Evolutionary conservation across 2,113 vertebrate species (phyloP).

Genomic region (Eublepharis macularius): DNA sequence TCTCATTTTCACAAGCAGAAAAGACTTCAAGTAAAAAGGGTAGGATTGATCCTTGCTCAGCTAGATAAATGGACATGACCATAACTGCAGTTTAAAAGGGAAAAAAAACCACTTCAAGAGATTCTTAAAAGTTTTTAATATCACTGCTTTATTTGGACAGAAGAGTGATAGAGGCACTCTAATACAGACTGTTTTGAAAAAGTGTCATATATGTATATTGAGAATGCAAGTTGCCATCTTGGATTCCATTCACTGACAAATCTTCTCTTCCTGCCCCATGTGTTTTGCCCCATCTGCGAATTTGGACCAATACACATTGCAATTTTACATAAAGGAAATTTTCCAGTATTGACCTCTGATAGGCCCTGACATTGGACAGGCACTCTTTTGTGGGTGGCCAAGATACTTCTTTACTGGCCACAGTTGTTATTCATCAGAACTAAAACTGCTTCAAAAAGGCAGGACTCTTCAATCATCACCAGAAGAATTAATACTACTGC

Average conservation of each 20-base stretch:
- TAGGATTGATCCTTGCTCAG: background rate
- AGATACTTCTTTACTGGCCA: background rate
- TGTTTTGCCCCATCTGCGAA: too few species aligned
- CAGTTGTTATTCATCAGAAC: background rate
- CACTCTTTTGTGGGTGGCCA: background rate
- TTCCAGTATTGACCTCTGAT: too few species aligned
- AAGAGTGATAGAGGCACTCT: background rate
- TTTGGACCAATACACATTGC: too few species aligned
- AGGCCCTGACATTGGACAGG: too few species aligned
- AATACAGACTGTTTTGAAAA: background rate
- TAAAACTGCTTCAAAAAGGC: background rate
- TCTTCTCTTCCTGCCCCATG: too few species aligned
- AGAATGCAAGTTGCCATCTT: too few species aligned
- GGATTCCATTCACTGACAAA: too few species aligned
- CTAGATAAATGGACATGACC: background rate
- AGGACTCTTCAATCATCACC: background rate
- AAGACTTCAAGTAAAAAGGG: background rate
- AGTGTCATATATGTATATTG: background rate
- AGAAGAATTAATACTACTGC: background rate
- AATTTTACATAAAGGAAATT: too few species aligned
- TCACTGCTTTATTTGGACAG: background rate
- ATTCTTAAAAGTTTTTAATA: background rate
- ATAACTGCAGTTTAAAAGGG: background rate
- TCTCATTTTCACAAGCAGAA: constrained; percentile 18
- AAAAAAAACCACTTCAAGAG: background rate